Conservation (phyloP, 2,888 invertebrate genomes). For the Phymatocera aterrima region DNA sequence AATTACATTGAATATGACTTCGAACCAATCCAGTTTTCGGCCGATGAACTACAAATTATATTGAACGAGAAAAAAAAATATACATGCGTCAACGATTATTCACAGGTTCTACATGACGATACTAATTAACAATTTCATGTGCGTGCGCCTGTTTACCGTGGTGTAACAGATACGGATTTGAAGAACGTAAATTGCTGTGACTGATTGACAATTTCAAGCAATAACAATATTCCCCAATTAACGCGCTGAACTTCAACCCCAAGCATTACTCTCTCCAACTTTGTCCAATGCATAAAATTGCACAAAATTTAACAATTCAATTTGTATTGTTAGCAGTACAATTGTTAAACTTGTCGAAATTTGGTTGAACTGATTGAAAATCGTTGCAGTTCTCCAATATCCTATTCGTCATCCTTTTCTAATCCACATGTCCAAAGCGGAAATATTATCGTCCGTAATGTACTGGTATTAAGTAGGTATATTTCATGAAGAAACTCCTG, state of each 20-base stretch:
- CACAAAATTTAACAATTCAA: conserved; percentile 18
- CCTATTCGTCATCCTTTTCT: neutral
- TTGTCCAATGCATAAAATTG: conserved; percentile 10
- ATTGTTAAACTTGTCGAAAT: neutral
- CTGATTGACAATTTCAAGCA: conserved; percentile 26
- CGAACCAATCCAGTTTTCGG: neutral
- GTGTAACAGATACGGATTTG: conserved; percentile 12
- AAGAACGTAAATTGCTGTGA: conserved; percentile 7
- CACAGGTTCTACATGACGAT: neutral
- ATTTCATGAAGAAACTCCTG: neutral
- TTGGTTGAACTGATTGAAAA: conserved; percentile 1
- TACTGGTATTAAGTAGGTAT: too few species aligned
- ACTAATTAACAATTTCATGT: conserved; percentile 1
- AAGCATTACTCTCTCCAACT: neutral
- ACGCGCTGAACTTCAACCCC: conserved; percentile 6
- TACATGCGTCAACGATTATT: neutral
- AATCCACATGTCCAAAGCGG: neutral
- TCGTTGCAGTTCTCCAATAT: neutral
- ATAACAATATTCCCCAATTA: conserved; percentile 6
- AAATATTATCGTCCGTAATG: neutral
- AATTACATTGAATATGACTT: conserved; percentile 35
- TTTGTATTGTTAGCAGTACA: conserved; percentile 5
- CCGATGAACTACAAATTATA: neutral
- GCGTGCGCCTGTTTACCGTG: neutral
- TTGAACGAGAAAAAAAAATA: neutral